A percentile compares a stretch with the other conserved stretches of the same genome.
Evolutionary conservation across 2,113 vertebrate species (phyloP).

Genomic region (Anarhynchus alexandrinus): DNA sequence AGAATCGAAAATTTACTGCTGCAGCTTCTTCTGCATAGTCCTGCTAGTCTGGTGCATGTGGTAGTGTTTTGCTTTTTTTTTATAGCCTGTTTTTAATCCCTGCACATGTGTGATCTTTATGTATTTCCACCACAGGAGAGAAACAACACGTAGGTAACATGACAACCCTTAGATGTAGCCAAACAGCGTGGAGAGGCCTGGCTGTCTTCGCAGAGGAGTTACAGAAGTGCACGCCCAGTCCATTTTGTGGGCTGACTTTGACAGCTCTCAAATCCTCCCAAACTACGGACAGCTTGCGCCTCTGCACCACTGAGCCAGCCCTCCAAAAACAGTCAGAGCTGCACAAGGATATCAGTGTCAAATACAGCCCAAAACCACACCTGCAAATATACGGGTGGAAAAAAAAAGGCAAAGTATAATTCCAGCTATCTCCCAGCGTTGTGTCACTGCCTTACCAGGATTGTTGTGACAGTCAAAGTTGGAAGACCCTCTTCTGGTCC

Average conservation of each 20-base stretch:
- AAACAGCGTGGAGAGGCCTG: neutral
- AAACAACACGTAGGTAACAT: accelerated
- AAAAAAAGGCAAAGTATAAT: accelerated
- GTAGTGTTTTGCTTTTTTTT: neutral
- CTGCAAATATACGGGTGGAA: accelerated
- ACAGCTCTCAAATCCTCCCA: neutral
- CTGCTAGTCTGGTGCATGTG: neutral
- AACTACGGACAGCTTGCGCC: neutral
- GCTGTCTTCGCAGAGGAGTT: neutral
- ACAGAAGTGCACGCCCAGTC: neutral
- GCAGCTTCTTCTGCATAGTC: neutral
- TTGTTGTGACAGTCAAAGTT: slow-evolving; percentile 78
- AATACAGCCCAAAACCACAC: neutral
- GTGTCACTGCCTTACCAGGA: slow-evolving; percentile 74
- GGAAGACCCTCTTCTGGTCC: slow-evolving; percentile 20
- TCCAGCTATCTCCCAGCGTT: neutral
- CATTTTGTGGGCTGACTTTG: neutral
- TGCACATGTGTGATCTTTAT: neutral
- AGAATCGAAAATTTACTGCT: neutral
- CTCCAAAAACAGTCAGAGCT: neutral
- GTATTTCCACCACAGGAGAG: neutral
- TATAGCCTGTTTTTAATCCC: neutral
- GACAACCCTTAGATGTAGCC: neutral
- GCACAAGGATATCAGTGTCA: accelerated
- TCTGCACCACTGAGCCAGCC: neutral